Base-by-base conservation (phyloP, 2,113 vertebrate species). In the Erpornis zantholeuca region DNA sequence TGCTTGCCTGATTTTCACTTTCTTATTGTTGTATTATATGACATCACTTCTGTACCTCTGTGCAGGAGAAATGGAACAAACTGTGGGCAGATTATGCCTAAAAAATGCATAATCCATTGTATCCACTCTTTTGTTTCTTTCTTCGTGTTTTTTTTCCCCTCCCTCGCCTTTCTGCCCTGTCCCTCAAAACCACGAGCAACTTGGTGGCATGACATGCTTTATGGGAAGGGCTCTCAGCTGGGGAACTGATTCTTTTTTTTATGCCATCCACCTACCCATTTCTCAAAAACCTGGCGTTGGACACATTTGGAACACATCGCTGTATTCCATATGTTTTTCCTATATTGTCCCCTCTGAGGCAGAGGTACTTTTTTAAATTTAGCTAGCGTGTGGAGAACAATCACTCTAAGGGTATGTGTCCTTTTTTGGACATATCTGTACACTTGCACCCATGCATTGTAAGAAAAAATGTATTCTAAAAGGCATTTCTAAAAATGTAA, bases 401-500 rank as follows among this genome's bases (percentile, higher is more conserved):
- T 94, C 77, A n/a, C 22, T 2, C 3, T 66, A 35, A 64, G 71
- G 73, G 45, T 57, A 2, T 0, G 10, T 57, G 63, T 77, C 71
- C 54, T 73, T 88, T 91, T 61, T 82, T 42, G 31, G 47, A 40
- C 6, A 0, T 64, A 20, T 73, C 68, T 88, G 29, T 71, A 45
- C 9, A 1, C n/a, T 90, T 15, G 49, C 72, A 76, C 66, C 4
- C 3, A 5, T 40, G 71, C 66, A 29, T 49, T 94, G 54, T 81
- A 66, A 75, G 44, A 25, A 68, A 71, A 76, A 75, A 42, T 1
- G 27, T 29, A 27, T 80, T 90, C 57, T 68, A 49, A 90, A 92
- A 63, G 36, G 63, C 63, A 71, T 92, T 94, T 96, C 49, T 88
- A 40, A 78, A 90, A 92, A 89, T 85, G 77, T 82, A 91, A 97